Percentiles rank a stretch among this genome's conserved stretches.
phyloP scores from a whole-genome alignment of 2,797 vertebrate species.

The Holocentrus rufus region DNA sequence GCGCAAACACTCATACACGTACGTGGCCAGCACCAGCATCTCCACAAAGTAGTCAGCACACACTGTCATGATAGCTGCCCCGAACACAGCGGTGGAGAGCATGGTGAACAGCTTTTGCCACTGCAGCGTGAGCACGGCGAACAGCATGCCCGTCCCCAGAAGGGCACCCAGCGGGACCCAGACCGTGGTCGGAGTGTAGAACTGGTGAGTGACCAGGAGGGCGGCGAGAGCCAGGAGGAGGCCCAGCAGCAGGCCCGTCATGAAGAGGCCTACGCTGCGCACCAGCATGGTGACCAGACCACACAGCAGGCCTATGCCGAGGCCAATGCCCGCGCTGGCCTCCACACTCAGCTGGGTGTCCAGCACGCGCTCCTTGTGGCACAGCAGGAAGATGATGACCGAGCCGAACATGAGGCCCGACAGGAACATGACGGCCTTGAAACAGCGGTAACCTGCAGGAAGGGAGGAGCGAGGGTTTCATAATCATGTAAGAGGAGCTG shows the following conservation, averaged over 20 bases:
- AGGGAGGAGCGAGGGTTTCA: slow-evolving; percentile 1
- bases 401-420: slow-evolving; percentile 91
- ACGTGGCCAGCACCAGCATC: slow-evolving; percentile 81
- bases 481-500: slow-evolving; percentile 5
- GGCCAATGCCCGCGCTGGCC: slow-evolving; percentile 88
- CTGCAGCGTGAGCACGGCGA: slow-evolving; percentile 87
- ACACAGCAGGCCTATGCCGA: slow-evolving; percentile 89
- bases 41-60: slow-evolving; percentile 90
- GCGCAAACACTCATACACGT: slow-evolving; percentile 83
- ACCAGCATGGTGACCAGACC: slow-evolving; percentile 92
- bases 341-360: slow-evolving; percentile 90
- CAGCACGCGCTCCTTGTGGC: slow-evolving; percentile 89
- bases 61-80: slow-evolving; percentile 86
- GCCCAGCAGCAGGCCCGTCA: slow-evolving; percentile 89
- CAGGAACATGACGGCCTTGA: slow-evolving; percentile 93
- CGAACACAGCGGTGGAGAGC: slow-evolving; percentile 86
- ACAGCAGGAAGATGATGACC: slow-evolving; percentile 88
- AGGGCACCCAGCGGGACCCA: slow-evolving; percentile 88
- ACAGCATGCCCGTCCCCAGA: slow-evolving; percentile 87
- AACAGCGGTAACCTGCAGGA: slow-evolving; percentile 87
- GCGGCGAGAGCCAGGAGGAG: slow-evolving; percentile 84
- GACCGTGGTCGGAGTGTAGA: slow-evolving; percentile 84
- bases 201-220: slow-evolving; percentile 83
- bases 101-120: slow-evolving; percentile 89
- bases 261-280: slow-evolving; percentile 90